Evolutionary conservation across 2,888 invertebrate species (phyloP).

Genomic region (Meloe dianella): DNA sequence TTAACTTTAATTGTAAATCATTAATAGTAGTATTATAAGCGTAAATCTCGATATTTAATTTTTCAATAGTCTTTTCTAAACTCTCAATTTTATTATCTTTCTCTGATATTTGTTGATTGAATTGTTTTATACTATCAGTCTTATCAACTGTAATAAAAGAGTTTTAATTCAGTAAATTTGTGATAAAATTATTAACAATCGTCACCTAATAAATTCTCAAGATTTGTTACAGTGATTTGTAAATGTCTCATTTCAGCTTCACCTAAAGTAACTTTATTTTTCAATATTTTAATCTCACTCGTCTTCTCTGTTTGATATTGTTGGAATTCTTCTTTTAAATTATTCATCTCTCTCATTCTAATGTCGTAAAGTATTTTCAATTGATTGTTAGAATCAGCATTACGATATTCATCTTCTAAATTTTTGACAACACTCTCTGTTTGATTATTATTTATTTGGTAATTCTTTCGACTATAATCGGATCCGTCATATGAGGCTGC

Average conservation of each 20-base stretch:
- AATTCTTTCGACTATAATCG: conserved; percentile 2
- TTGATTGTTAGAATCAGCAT: conserved; percentile 52
- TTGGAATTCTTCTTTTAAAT: conserved; percentile 43
- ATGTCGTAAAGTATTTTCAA: conserved; percentile 58
- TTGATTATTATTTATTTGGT: background rate
- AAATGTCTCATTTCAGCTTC: conserved; percentile 49
- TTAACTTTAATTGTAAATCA: conserved; percentile 46
- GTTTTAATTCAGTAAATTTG: background rate
- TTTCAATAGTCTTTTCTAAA: conserved; percentile 37
- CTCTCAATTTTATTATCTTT: conserved; percentile 39
- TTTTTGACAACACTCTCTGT: background rate
- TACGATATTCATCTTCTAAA: conserved; percentile 35
- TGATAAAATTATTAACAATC: background rate
- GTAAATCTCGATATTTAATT: conserved; percentile 41
- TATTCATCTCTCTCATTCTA: conserved; percentile 53
- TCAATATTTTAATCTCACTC: conserved; percentile 42
- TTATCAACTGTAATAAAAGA: conserved; percentile 44
- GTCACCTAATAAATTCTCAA: conserved; percentile 45
- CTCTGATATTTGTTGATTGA: conserved; percentile 32
- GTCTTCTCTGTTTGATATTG: conserved; percentile 37
- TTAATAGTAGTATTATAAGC: conserved; percentile 45
- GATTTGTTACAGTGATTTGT: conserved; percentile 44
- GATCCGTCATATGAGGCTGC: conserved; percentile 39
- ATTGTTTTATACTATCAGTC: conserved; percentile 37
- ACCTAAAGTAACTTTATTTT: conserved; percentile 42